Evolutionary conservation across 2,113 vertebrate genomes (phyloP).

Genomic region (Gorsachius goisagi): DNA sequence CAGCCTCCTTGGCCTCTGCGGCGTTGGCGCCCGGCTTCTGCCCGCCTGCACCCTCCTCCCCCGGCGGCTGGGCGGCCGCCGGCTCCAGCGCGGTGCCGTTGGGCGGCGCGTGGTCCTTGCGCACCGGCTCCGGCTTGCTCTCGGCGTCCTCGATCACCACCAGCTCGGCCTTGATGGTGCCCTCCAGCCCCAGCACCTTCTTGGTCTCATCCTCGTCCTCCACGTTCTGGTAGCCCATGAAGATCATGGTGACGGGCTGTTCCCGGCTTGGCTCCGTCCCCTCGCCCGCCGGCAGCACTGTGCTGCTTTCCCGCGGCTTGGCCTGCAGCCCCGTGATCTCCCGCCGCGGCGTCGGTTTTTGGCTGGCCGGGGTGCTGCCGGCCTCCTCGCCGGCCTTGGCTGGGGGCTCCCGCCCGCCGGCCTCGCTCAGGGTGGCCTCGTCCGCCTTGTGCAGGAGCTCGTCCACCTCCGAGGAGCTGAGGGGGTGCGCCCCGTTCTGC

Average conservation of each 20-base stretch:
- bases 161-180: conserved; percentile 89
- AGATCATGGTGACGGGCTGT: conserved; percentile 94
- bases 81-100: conserved; percentile 80
- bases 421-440: conserved; percentile 78
- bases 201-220: conserved; percentile 90
- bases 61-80: background rate
- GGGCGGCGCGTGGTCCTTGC: conserved; percentile 72
- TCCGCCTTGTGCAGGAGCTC: conserved; percentile 93
- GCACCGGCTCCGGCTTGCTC: conserved; percentile 62
- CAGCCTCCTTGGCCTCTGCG: conserved; percentile 53
- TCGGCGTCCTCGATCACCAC: conserved; percentile 86
- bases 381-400: background rate
- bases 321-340: conserved; percentile 84
- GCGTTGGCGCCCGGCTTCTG: conserved; percentile 53
- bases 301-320: conserved; percentile 68
- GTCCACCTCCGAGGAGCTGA: conserved; percentile 90
- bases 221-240: conserved; percentile 96
- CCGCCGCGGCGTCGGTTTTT: conserved; percentile 60
- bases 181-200: conserved; percentile 88
- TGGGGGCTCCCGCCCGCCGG: background rate
- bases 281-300: background rate
- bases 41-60: conserved; percentile 57
- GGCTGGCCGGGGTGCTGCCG: background rate
- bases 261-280: conserved; percentile 75
- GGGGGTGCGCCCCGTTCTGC: conserved; percentile 82